These are phyloP conservation scores for Pissodes strobi DNA, from an alignment of 1,140 invertebrate genomes.

Conservation along the genomic window DNA sequence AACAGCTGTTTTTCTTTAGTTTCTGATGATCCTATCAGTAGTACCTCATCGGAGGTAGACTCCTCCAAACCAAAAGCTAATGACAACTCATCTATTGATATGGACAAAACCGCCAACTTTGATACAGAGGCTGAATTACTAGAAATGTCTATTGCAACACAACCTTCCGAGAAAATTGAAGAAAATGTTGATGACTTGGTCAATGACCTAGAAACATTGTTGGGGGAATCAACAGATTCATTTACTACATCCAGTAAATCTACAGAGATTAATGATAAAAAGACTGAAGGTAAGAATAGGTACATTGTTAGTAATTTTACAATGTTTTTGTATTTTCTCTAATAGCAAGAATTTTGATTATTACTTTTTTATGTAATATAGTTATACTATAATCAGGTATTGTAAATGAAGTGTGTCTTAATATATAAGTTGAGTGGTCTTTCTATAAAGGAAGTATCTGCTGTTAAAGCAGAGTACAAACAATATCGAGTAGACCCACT, in stretches of 20 bases:
- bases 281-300: neutral
- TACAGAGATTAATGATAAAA: neutral
- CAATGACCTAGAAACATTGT: constrained; percentile 51
- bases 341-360: neutral
- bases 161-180: constrained; percentile 47
- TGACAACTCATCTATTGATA: neutral
- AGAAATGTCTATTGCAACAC: constrained; percentile 46
- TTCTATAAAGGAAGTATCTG: too few relatives aligned
- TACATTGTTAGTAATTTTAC: neutral
- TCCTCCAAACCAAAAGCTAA: constrained; percentile 23
- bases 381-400: too few relatives aligned
- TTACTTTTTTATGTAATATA: too few relatives aligned
- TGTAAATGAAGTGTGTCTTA: too few relatives aligned
- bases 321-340: neutral
- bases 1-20: constrained; percentile 32
- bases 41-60: constrained; percentile 44
- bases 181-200: constrained; percentile 55
- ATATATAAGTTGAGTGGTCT: too few relatives aligned
- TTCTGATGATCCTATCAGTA: constrained; percentile 50
- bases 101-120: constrained; percentile 8
- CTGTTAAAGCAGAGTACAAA: too few relatives aligned
- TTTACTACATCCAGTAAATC: constrained; percentile 27
- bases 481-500: too few relatives aligned
- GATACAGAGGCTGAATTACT: constrained; percentile 47
- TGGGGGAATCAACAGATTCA: constrained; percentile 45